Evolutionary conservation across 1,140 invertebrate species (phyloP), one percentile per base, ranked within the genome.

Genomic region (Chymomyza costata): DNA sequence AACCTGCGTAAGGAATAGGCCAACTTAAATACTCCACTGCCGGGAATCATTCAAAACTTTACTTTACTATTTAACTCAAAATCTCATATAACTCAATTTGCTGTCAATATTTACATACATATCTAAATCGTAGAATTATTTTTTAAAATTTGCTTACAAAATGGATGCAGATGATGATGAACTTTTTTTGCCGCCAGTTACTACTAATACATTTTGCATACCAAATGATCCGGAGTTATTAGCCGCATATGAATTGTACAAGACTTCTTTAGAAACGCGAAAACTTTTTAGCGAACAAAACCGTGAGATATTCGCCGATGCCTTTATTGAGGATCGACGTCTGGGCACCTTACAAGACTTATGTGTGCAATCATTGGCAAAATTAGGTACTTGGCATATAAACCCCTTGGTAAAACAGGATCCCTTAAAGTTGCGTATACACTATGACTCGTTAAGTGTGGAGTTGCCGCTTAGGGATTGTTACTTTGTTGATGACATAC

Each of bases 401-500:
- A 5, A 63, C 3, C 34, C 48, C 2, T 25, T n/a, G 1, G 47
- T 81, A 2, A 38, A 28, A 6, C 15, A 48, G 0, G 39, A 83
- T 63, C 57, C 59, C 1, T 5, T 48, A 0, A 63, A 57, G 44
- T 11, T 69, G 35, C 67, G 68, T 41, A 46, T 82, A 1, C 25
- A 65, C 39, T 83, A 65, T 48, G 82, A 83, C 18, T 35, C 62
- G 0, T 31, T 84, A 3, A 60, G 70, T 17, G 49, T 84, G 5
- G 47, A 84, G 11, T 8, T 64, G 41, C 81, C 82, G 0, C 48
- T 84, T 14, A 57, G 45, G 2, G 53, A 82, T 15, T 82, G 81
- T 15, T 82, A 67, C 13, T 58, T 47, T 21, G 61, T 84, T 11
- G 38, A 64, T 0, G 70, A 74, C 6, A 1, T 41, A 7, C 41